Conservation (phyloP, 2,888 invertebrate species). For the Dasysyrphus tricinctus region DNA sequence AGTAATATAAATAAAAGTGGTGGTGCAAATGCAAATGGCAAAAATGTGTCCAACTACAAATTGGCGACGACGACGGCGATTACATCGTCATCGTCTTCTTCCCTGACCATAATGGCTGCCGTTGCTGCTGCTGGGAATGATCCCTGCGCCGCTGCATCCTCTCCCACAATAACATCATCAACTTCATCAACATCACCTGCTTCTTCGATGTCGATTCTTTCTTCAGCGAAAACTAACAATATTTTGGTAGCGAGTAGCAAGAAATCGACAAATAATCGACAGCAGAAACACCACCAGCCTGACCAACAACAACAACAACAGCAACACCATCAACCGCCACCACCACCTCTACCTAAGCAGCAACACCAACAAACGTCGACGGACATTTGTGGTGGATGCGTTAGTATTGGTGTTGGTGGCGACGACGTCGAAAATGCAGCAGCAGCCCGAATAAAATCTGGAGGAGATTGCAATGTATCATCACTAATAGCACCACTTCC, state of each 20-base stretch:
- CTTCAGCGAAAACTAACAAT: constrained; percentile 61
- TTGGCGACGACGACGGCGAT: constrained; percentile 63
- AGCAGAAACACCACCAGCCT: constrained; percentile 58
- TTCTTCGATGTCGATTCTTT: constrained; percentile 61
- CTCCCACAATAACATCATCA: constrained; percentile 19
- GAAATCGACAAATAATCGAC: constrained; percentile 53
- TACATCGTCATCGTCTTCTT: constrained; percentile 55
- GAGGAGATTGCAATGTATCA: constrained; percentile 69
- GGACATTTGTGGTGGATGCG: constrained; percentile 67
- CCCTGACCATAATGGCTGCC: constrained; percentile 77
- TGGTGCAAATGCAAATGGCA: constrained; percentile 77
- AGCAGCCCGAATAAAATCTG: constrained; percentile 46
- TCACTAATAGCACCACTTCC: constrained; percentile 77
- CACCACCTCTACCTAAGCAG: constrained; percentile 68
- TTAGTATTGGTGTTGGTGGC: constrained; percentile 72
- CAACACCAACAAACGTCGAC: constrained; percentile 73
- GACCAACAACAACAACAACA: constrained; percentile 34
- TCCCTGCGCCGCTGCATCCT: constrained; percentile 70
- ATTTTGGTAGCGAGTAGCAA: constrained; percentile 57
- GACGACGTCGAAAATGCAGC: constrained; percentile 60
- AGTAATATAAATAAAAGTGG: constrained; percentile 75
- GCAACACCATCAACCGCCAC: constrained; percentile 66
- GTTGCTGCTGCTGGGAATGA: constrained; percentile 78
- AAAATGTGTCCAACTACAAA: constrained; percentile 76
- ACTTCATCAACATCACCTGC: constrained; percentile 77